These are phyloP conservation scores for Phalanger gymnotis DNA, from an alignment of 2,797 vertebrate genomes.

Conservation along the genomic window DNA sequence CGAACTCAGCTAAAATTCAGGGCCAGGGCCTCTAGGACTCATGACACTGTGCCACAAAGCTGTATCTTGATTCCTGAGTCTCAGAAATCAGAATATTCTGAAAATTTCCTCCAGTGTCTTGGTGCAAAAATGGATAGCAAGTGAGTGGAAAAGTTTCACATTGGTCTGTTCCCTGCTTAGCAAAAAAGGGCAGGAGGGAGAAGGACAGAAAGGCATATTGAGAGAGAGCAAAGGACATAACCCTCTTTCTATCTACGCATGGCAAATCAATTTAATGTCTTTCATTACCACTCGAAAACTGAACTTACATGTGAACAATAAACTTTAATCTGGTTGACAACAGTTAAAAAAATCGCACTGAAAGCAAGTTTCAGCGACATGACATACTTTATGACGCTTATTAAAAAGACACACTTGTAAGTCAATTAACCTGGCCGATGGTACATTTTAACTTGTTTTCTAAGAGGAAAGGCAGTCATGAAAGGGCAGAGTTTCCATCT, in stretches of 20 bases:
- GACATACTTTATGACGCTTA: slow-evolving; percentile 86
- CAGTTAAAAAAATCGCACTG: slow-evolving; percentile 82
- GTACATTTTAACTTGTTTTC: slow-evolving; percentile 86
- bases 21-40: not conserved
- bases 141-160: not conserved
- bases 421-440: slow-evolving; percentile 84
- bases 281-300: slow-evolving; percentile 82
- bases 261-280: slow-evolving; percentile 83
- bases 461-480: slow-evolving; percentile 77
- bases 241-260: slow-evolving; percentile 68
- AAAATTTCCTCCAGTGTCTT: not conserved
- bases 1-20: not conserved
- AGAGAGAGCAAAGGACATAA: slow-evolving; percentile 78
- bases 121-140: not conserved
- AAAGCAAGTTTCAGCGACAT: slow-evolving; percentile 82
- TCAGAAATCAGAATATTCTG: not conserved
- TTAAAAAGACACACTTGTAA: slow-evolving; percentile 86
- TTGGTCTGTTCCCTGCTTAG: slow-evolving; percentile 44
- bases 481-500: slow-evolving; percentile 83
- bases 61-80: not conserved
- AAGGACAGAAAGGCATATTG: slow-evolving; percentile 78
- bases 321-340: slow-evolving; percentile 87
- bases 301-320: slow-evolving; percentile 81
- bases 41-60: not conserved
- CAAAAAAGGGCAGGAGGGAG: slow-evolving; percentile 59